Percentiles rank a stretch among this genome's conserved stretches.
Conservation (phyloP, 2,113 vertebrate genomes). For the Hystrix cristata region DNA sequence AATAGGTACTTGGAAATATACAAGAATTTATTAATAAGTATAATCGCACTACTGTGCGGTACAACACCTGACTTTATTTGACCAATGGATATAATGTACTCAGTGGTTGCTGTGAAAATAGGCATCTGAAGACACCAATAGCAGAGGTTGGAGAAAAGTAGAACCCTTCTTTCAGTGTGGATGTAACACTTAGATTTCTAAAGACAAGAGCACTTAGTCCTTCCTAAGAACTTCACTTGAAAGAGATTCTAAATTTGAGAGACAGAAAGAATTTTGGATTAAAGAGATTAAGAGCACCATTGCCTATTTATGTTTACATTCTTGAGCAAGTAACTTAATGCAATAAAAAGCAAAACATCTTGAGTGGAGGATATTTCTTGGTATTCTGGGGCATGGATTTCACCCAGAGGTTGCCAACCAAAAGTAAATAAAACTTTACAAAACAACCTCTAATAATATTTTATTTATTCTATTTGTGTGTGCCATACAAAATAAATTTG, state of each 20-base stretch:
- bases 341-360: slow-evolving; percentile 48
- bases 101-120: not conserved
- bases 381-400: slow-evolving; percentile 52
- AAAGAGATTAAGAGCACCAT: slow-evolving; percentile 38
- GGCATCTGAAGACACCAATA: slow-evolving; percentile 34
- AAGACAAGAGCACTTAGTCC: not conserved
- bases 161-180: slow-evolving; percentile 18
- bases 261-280: slow-evolving; percentile 43
- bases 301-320: slow-evolving; percentile 59
- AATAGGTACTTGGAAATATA: not conserved
- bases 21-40: not conserved
- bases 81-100: not conserved
- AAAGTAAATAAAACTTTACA: slow-evolving; percentile 59
- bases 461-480: slow-evolving; percentile 65
- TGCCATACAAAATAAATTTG: slow-evolving; percentile 33
- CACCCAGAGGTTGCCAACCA: slow-evolving; percentile 49
- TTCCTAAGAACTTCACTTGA: slow-evolving; percentile 39
- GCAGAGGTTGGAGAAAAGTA: not conserved
- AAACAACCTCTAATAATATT: slow-evolving; percentile 55
- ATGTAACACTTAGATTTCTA: slow-evolving; percentile 33
- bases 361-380: slow-evolving; percentile 53
- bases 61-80: not conserved
- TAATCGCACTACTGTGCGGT: not conserved
- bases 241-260: slow-evolving; percentile 44
- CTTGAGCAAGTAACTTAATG: slow-evolving; percentile 48